Evolutionary conservation across 2,888 invertebrate genomes (phyloP).

Genomic region (Linnaemya tessellans): DNA sequence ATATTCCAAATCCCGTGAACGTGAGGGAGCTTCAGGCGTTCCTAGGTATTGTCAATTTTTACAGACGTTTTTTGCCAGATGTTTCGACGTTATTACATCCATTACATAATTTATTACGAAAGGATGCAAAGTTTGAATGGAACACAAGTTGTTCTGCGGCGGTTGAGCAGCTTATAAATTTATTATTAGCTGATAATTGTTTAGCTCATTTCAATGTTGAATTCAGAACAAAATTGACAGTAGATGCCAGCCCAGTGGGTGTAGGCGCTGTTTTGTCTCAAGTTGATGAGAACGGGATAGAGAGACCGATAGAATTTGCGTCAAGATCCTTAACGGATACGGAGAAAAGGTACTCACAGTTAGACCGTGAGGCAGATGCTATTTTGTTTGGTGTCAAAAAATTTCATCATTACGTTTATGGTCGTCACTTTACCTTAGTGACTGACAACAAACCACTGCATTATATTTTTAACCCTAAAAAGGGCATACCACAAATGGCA

Average conservation of each 20-base stretch:
- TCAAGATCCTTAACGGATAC: constrained; percentile 71
- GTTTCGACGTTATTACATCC: too few relatives aligned
- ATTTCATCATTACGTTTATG: too few relatives aligned
- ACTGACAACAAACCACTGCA: too few relatives aligned
- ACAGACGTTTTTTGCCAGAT: too few relatives aligned
- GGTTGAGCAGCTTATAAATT: constrained; percentile 76
- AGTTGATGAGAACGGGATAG: constrained; percentile 77
- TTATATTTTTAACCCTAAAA: too few relatives aligned
- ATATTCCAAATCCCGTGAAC: constrained; percentile 71
- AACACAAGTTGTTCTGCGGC: constrained; percentile 75
- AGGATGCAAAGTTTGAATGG: constrained; percentile 74
- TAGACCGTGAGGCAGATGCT: constrained; percentile 37
- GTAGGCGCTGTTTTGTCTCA: constrained; percentile 76
- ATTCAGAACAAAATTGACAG: constrained; percentile 53
- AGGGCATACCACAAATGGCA: too few relatives aligned
- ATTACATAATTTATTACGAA: too few relatives aligned
- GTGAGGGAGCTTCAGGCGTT: too few relatives aligned
- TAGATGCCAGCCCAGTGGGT: neutral
- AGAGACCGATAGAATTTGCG: constrained; percentile 80
- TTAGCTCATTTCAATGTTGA: constrained; percentile 73
- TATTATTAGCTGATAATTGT: constrained; percentile 67
- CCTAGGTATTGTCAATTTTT: too few relatives aligned
- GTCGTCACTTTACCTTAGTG: too few relatives aligned
- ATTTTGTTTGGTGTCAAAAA: constrained; percentile 77
- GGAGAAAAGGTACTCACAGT: constrained; percentile 61